phyloP scores from a whole-genome alignment of 2,888 invertebrate species.

The Leptothorax acervorum region DNA sequence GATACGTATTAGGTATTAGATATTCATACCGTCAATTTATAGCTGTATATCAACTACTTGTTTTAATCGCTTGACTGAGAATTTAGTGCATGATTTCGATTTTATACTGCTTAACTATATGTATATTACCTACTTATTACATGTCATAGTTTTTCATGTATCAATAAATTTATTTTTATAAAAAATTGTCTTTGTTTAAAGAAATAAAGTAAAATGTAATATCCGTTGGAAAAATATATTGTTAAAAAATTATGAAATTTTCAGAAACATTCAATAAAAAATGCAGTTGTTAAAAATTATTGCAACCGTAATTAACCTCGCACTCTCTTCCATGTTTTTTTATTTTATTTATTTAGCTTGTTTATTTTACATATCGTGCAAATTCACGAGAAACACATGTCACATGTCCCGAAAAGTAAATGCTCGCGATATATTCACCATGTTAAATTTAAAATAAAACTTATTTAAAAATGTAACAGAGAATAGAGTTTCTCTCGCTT shows the following conservation, averaged over 20 bases:
- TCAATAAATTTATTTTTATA: not conserved
- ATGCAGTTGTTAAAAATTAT: conserved; percentile 14
- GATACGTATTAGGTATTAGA: not conserved
- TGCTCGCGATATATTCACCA: not conserved
- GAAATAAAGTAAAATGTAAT: not conserved
- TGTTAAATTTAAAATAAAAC: not conserved
- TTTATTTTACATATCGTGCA: conserved; percentile 3
- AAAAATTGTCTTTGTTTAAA: not conserved
- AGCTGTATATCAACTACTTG: not conserved
- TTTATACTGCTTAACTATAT: not conserved
- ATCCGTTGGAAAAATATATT: not conserved
- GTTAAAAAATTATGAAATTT: not conserved
- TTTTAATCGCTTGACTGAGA: not conserved
- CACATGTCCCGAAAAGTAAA: not conserved
- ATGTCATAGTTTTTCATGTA: not conserved
- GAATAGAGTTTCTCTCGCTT: conserved; percentile 30
- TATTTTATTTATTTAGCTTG: not conserved
- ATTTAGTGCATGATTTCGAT: not conserved
- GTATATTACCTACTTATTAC: not conserved
- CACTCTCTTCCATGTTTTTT: not conserved
- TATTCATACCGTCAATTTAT: not conserved
- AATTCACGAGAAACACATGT: not conserved
- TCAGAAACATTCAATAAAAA: not conserved
- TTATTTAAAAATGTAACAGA: conserved; percentile 6
- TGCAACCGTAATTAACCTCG: conserved; percentile 3